A percentile compares a stretch with the other conserved stretches of the same genome.
These are phyloP conservation scores for Gobionotothen gibberifrons DNA, from an alignment of 2,797 vertebrate genomes.

Conservation along the genomic window DNA sequence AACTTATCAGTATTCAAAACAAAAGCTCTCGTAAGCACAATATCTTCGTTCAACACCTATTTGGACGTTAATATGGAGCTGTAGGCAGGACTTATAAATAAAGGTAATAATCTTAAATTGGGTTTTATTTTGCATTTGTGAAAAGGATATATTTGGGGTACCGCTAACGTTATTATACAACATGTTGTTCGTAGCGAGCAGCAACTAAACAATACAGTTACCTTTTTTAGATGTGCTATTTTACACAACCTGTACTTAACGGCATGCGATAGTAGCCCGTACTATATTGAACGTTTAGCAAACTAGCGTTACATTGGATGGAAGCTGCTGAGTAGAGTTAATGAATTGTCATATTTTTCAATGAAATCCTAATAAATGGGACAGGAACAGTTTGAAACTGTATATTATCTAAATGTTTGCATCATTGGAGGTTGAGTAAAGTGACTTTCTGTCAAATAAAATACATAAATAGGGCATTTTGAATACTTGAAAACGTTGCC, in stretches of 20 bases:
- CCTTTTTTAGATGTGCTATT: background rate
- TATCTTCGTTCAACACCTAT: background rate
- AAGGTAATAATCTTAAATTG: slow-evolving; percentile 42
- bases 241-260: background rate
- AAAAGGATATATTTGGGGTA: background rate
- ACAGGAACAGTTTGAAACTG: background rate
- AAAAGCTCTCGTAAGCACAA: slow-evolving; percentile 5
- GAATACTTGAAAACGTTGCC: background rate
- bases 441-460: background rate
- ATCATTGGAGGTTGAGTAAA: background rate
- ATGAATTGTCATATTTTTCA: background rate
- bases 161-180: background rate
- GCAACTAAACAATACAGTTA: background rate
- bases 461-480: background rate
- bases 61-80: slow-evolving; percentile 42
- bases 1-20: slow-evolving; percentile 13
- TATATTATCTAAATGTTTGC: background rate
- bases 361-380: background rate
- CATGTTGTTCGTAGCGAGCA: slow-evolving; percentile 22
- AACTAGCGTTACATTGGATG: background rate
- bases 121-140: background rate
- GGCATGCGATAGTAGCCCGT: too few relatives aligned
- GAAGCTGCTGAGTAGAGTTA: background rate
- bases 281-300: background rate
- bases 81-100: slow-evolving; percentile 35